These are phyloP conservation scores for Anastatus disparis DNA, from an alignment of 1,140 invertebrate species.

Conservation along the genomic window DNA sequence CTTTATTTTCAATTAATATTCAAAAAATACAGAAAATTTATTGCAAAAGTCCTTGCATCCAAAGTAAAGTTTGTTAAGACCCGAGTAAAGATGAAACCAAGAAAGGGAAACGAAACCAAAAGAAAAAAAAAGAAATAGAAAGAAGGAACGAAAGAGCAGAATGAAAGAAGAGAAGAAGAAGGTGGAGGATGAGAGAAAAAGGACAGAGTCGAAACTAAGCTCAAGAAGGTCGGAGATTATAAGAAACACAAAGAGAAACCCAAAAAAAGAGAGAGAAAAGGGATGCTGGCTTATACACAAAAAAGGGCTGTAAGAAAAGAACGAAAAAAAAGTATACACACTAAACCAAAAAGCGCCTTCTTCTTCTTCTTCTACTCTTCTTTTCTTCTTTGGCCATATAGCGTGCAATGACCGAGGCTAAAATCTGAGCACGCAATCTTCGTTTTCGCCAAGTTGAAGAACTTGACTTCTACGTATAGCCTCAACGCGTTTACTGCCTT, in stretches of 20 bases:
- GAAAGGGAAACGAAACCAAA: neutral
- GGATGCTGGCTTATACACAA: neutral
- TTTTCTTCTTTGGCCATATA: too few species aligned
- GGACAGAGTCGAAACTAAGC: constrained; percentile 8
- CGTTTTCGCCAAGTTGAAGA: neutral
- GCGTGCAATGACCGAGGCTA: constrained; percentile 56
- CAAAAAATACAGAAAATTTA: too few species aligned
- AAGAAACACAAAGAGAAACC: constrained; percentile 53
- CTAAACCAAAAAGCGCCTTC: too few species aligned
- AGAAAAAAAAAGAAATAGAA: too few species aligned
- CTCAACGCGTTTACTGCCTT: neutral
- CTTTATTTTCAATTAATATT: too few species aligned
- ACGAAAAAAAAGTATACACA: constrained; percentile 33
- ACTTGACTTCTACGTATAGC: neutral
- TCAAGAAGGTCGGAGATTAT: constrained; percentile 49
- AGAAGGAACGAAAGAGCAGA: neutral
- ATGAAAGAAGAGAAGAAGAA: neutral
- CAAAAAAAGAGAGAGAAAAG: constrained; percentile 24
- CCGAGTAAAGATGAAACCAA: neutral
- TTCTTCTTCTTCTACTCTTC: too few species aligned
- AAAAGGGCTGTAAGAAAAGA: constrained; percentile 39
- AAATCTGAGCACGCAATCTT: constrained; percentile 46
- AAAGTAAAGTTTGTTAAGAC: too few species aligned
- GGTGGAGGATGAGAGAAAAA: neutral
- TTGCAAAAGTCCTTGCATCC: too few species aligned